Conservation (phyloP, 2,797 vertebrate species). For the Eupleurogrammus muticus region DNA sequence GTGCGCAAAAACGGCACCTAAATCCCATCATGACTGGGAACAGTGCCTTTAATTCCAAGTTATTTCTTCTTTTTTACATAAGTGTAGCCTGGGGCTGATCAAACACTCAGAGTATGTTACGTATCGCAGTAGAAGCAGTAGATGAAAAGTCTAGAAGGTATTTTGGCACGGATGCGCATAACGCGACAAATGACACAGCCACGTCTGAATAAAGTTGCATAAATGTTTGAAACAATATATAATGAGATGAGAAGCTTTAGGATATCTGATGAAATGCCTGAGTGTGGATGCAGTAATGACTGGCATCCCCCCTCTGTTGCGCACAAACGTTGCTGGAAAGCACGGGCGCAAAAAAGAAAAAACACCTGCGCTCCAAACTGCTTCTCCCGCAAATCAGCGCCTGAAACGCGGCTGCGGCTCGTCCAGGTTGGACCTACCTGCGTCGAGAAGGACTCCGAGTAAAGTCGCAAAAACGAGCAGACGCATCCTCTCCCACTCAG, state of each 20-base stretch:
- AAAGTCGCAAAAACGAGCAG: conserved; percentile 88
- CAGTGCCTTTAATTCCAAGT: accelerated
- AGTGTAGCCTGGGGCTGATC: background rate
- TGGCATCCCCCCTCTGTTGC: background rate
- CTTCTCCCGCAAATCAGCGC: background rate
- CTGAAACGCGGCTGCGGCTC: background rate
- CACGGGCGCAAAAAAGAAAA: background rate
- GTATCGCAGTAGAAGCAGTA: too few relatives aligned
- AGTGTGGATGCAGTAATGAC: background rate
- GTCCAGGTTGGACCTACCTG: conserved; percentile 82
- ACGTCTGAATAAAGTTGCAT: background rate
- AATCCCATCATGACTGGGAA: background rate
- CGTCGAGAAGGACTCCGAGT: conserved; percentile 86
- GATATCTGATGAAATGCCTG: background rate
- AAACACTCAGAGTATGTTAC: too few relatives aligned
- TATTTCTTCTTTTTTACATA: background rate
- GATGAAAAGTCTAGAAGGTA: too few relatives aligned
- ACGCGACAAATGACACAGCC: background rate
- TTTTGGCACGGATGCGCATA: background rate
- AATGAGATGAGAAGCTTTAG: accelerated
- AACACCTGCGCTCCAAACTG: background rate
- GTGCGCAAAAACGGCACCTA: conserved; percentile 16
- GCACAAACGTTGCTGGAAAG: background rate
- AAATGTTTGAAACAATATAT: background rate
- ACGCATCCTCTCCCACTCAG: conserved; percentile 86